phyloP scores from a whole-genome alignment of 2,888 invertebrate species.

The Gerosis bhagava region DNA sequence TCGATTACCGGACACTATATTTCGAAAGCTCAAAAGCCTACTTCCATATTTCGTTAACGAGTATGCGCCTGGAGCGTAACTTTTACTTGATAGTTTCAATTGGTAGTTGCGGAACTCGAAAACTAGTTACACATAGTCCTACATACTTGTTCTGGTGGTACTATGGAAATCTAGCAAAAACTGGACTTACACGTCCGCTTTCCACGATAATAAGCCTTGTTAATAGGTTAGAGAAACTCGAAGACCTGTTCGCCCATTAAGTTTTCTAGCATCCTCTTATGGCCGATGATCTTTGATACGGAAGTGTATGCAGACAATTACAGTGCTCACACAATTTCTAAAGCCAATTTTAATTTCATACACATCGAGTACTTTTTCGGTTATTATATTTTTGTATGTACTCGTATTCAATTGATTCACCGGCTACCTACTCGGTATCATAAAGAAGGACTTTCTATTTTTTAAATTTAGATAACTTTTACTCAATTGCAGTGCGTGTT shows the following conservation, averaged over 20 bases:
- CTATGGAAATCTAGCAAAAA: conserved; percentile 73
- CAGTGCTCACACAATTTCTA: conserved; percentile 9
- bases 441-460: too few species aligned
- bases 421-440: too few species aligned
- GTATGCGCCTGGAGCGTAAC: conserved; percentile 68
- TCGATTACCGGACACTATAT: conserved; percentile 52
- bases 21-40: conserved; percentile 75
- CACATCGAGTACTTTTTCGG: neutral
- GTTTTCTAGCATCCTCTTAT: conserved; percentile 62
- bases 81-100: conserved; percentile 61
- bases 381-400: too few species aligned
- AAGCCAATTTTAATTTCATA: conserved; percentile 5
- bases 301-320: conserved; percentile 4
- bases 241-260: conserved; percentile 23
- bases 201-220: conserved; percentile 70
- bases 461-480: too few species aligned
- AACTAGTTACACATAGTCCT: conserved; percentile 63
- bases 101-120: conserved; percentile 59
- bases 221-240: conserved; percentile 65
- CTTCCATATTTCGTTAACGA: conserved; percentile 68
- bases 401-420: too few species aligned
- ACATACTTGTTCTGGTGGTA: conserved; percentile 32
- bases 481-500: too few species aligned
- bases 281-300: conserved; percentile 12
- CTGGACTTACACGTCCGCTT: conserved; percentile 67